Evolutionary conservation across 2,113 vertebrate genomes (phyloP), one percentile per base, ranked within the genome.

Genomic region (Poeciliopsis turrubarensis): DNA sequence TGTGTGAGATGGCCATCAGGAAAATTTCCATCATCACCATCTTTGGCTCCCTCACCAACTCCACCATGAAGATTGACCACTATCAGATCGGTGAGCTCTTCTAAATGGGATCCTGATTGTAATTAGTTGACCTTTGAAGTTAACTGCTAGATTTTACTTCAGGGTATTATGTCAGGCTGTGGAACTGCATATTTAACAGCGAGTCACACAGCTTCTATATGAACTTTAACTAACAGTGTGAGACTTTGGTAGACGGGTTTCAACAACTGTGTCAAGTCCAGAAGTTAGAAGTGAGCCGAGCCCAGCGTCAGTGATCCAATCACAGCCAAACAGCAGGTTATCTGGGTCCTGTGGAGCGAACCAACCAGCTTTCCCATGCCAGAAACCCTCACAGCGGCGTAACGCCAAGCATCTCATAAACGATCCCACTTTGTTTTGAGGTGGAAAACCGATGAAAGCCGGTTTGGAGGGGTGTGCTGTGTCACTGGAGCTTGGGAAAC

Each of bases 41-140:
- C 89, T 97, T 98, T 14, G 98, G 98, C 81, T 95, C 94, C 34
- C 85, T 97, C 87, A 95, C 93, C 92, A 98, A 98, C 94, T 97
- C 96, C 93, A 97, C 96, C 90, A 97, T 99, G 97, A 99, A 99
- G 87, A 99, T 99, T 2, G 98, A 99, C 90, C 98, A 99, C 93
- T 99, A 98, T 90, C 98, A 99, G 92, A 95, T 99, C 92, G 98
- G 98, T 99, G 89, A 86, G 92, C 64, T 44, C n/a, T 5, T 31
- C 27, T 26, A 61, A 13, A 26, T 12, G 13, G 57, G 17, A 4
- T 34, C 32, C 1, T 65, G 17, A 25, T 22, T 3, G 15, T 32
- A n/a, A 25, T 14, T 3, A 65, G 14, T 44, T 44, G 12, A 44
- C 41, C 41, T 44, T 14, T 54, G 19, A 54, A 54, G 19, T 19